phyloP scores from a whole-genome alignment of 2,888 invertebrate species.

The Eupelmus urozonus region DNA sequence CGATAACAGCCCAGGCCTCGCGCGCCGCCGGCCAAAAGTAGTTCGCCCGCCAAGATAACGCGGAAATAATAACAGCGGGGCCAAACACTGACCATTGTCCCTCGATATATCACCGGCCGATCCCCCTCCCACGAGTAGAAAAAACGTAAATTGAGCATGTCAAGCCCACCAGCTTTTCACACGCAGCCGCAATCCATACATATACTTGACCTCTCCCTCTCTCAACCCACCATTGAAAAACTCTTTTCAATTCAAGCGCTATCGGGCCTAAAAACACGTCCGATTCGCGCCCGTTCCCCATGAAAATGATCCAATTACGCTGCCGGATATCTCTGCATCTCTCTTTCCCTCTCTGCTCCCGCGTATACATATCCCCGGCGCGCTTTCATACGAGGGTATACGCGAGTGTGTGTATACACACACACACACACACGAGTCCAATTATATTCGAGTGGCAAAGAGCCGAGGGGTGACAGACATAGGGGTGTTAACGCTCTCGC shows the following conservation, averaged over 20 bases:
- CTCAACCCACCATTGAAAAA: not conserved
- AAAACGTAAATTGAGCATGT: conserved; percentile 26
- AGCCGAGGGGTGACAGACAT: conserved; percentile 40
- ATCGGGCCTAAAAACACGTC: not conserved
- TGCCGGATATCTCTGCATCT: conserved; percentile 4
- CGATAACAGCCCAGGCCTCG: not conserved
- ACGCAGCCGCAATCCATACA: not conserved
- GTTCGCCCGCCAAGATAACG: not conserved
- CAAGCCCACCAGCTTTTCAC: not conserved
- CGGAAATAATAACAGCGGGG: not conserved
- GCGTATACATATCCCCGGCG: not conserved
- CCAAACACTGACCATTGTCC: not conserved
- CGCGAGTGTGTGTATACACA: not conserved
- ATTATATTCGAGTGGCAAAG: conserved; percentile 8
- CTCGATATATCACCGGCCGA: not conserved
- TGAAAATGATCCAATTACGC: conserved; percentile 76
- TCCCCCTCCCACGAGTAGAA: not conserved
- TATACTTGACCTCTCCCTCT: not conserved
- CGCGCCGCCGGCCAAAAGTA: not conserved
- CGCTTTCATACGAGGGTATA: too few species aligned
- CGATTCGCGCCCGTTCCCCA: conserved; percentile 68
- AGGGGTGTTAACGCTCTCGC: conserved; percentile 66
- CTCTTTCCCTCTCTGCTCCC: not conserved
- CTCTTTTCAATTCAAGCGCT: not conserved
- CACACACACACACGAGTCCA: conserved; percentile 10